Evolutionary conservation across 2,113 vertebrate genomes (phyloP).

Genomic region (Platichthys stellatus): DNA sequence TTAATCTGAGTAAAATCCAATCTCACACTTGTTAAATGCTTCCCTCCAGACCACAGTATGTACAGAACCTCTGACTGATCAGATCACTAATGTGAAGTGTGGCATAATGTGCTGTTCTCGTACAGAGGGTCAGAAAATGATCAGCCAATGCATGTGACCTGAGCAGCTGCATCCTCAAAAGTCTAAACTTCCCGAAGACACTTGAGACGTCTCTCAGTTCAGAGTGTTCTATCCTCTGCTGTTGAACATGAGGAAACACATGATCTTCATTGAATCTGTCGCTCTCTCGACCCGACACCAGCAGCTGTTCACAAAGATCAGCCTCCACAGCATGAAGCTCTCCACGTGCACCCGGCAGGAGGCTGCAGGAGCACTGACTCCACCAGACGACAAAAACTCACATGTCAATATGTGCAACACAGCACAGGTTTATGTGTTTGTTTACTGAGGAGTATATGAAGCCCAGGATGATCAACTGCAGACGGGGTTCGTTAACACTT

Average conservation of each 20-base stretch:
- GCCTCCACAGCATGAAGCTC: slow-evolving; percentile 1
- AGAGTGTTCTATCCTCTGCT: too few species aligned
- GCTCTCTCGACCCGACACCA: slow-evolving; percentile 6
- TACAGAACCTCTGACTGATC: too few species aligned
- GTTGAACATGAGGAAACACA: too few species aligned
- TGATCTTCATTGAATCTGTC: neutral
- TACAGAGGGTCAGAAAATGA: too few species aligned
- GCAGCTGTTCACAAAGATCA: slow-evolving; percentile 13
- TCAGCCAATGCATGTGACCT: too few species aligned
- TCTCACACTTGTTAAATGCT: too few species aligned
- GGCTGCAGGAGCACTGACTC: neutral
- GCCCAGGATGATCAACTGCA: neutral
- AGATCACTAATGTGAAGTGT: neutral
- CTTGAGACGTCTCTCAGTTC: too few species aligned
- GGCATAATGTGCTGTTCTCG: neutral
- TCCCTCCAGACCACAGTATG: too few species aligned
- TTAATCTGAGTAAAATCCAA: too few species aligned
- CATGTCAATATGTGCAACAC: neutral
- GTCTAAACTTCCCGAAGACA: too few species aligned
- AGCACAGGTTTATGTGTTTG: neutral
- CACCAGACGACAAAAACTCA: neutral
- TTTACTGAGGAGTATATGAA: neutral
- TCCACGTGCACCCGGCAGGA: neutral
- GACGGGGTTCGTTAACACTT: neutral
- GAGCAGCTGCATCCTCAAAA: too few species aligned